Base-by-base conservation (phyloP, 2,113 vertebrate species). In the Macquaria australasica region DNA sequence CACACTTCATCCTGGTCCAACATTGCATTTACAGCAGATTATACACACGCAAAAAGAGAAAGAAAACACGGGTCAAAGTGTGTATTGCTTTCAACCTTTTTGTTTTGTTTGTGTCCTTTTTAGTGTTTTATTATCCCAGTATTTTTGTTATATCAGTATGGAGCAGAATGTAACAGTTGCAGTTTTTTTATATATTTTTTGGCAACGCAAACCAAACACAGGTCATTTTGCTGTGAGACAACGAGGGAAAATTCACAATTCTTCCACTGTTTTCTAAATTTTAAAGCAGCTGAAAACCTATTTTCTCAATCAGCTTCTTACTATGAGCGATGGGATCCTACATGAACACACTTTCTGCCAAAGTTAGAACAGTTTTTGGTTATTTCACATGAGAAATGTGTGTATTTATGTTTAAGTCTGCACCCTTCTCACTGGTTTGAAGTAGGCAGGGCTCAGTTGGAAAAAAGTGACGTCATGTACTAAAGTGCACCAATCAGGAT, bases 21-120 rank as follows among this genome's bases (percentile, higher is more conserved):
- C 56, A 59, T 5, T 28, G 48, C 63, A 80, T 75, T 75, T 73
- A 78, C 0, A 62, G 56, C n/a, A 81, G 50, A 87, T 79, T 60
- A 81, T 4, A 73, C 31, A 28, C 58, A 55, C 9, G 23, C 5
- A 31, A 28, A 41, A 11, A 25, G 9, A 53, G 16, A 63, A 8
- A 23, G 11, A 6, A 34, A 34, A 48, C 53, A 71, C 16, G 5
- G 8, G 41, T 11, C 0, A 15, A n/a, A 20, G 31, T 70, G 20
- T 37, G 6, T n/a, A 25, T 60, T 18, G 28, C 39, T 58, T 21
- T 20, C 8, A 18, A 8, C 25, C 58, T 4, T 25, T 60, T n/a
- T 43, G 11, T 37, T 20, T 23, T n/a, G 5, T 39, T 34, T 55
- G 39, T 45, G n/a, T 25, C 31, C n/a, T 10, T 4, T 25, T 43